Percentiles rank a stretch among this genome's conserved stretches.
phyloP scores from a whole-genome alignment of 2,888 invertebrate genomes.

The Eugnorisma glareosa region DNA sequence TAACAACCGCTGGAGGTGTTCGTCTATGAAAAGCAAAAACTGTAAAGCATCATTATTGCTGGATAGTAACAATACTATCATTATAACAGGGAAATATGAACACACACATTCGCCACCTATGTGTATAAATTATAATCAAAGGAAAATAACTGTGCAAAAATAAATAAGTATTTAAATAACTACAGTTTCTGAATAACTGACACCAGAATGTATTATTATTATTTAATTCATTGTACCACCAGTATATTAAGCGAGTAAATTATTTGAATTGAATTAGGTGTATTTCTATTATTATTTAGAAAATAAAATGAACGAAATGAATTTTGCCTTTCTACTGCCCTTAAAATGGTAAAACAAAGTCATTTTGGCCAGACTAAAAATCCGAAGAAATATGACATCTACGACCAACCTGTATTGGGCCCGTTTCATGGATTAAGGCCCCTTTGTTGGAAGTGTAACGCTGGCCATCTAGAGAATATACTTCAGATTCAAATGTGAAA shows the following conservation, averaged over 20 bases:
- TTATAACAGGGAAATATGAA: not conserved
- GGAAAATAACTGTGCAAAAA: too few relatives aligned
- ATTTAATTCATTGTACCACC: not conserved
- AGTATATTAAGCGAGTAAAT: not conserved
- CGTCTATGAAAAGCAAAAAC: conserved; percentile 46
- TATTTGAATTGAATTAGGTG: not conserved
- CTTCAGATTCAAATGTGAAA: too few relatives aligned
- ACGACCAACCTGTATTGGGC: not conserved
- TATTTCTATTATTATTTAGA: not conserved
- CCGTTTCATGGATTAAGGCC: not conserved
- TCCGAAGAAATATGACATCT: not conserved
- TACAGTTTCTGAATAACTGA: not conserved
- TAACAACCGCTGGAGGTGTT: conserved; percentile 47
- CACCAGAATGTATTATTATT: not conserved
- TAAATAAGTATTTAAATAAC: too few relatives aligned
- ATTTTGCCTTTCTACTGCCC: not conserved
- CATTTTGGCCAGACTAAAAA: not conserved
- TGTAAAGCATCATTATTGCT: conserved; percentile 43
- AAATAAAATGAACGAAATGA: too few relatives aligned
- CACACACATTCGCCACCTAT: not conserved
- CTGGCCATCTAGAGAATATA: too few relatives aligned
- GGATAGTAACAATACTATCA: not conserved
- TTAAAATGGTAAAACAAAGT: not conserved
- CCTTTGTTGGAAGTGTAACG: too few relatives aligned
- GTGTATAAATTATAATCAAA: not conserved